Percentiles rank a stretch among this genome's conserved stretches.
These are phyloP conservation scores for Cremastinae sp. DNA, from an alignment of 2,888 invertebrate genomes.

Conservation along the genomic window DNA sequence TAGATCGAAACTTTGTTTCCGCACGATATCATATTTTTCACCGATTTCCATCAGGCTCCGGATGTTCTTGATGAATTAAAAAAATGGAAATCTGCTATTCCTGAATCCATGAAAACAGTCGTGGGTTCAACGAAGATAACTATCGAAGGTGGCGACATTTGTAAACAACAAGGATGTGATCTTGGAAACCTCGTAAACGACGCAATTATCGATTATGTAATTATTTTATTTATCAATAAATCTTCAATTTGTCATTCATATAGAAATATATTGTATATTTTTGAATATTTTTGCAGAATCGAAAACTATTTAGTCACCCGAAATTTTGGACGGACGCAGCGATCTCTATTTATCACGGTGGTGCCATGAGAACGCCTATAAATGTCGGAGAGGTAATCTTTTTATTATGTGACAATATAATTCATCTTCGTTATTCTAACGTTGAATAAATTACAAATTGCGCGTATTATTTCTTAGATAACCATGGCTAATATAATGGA, in stretches of 20 bases:
- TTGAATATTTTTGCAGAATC: slow-evolving; percentile 77
- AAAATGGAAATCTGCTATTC: slow-evolving; percentile 82
- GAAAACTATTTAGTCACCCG: slow-evolving; percentile 78
- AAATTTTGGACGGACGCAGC: slow-evolving; percentile 89
- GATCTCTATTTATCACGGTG: slow-evolving; percentile 89
- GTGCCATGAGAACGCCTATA: slow-evolving; percentile 89
- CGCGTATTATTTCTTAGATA: slow-evolving; percentile 80
- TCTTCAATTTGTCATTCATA: background rate
- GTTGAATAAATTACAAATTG: no score
- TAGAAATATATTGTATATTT: background rate
- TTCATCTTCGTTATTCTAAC: no score
- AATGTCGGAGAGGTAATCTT: slow-evolving; percentile 80
- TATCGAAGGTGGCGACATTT: slow-evolving; percentile 85
- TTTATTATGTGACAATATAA: no score
- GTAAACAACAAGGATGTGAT: slow-evolving; percentile 90
- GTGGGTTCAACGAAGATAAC: slow-evolving; percentile 87
- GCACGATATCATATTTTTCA: background rate
- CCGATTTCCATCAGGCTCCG: slow-evolving; percentile 80
- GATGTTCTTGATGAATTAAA: slow-evolving; percentile 85
- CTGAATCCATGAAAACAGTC: slow-evolving; percentile 81
- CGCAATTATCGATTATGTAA: slow-evolving; percentile 85
- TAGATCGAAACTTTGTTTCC: slow-evolving; percentile 76
- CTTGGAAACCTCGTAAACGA: slow-evolving; percentile 92
- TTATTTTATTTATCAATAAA: no score
- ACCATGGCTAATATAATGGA: slow-evolving; percentile 88